These are phyloP conservation scores for Bombus picipes DNA, from an alignment of 1,140 invertebrate species.

Conservation along the genomic window DNA sequence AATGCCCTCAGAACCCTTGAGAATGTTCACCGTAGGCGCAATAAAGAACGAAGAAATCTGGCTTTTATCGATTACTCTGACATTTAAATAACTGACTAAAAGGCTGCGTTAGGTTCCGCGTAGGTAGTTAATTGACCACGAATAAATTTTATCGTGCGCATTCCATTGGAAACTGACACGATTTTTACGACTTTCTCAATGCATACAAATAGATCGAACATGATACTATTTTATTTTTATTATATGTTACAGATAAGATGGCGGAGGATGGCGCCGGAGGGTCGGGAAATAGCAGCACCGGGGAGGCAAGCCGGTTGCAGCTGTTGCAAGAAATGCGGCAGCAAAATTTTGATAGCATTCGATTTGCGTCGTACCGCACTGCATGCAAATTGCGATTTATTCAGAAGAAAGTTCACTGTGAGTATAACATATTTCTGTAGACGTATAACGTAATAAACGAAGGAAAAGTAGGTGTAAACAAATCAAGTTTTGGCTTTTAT, in stretches of 20 bases:
- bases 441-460: too few species aligned
- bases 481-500: too few species aligned
- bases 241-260: constrained; percentile 69
- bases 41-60: constrained; percentile 1
- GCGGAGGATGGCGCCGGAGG: constrained; percentile 76
- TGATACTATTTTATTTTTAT: not conserved
- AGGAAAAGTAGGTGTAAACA: too few species aligned
- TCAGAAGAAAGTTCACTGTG: constrained; percentile 97
- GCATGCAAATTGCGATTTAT: constrained; percentile 98
- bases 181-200: not conserved
- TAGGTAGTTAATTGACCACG: not conserved
- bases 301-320: constrained; percentile 84
- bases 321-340: constrained; percentile 92
- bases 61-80: constrained; percentile 23
- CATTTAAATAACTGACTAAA: constrained; percentile 29
- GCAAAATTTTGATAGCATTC: constrained; percentile 97
- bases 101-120: not conserved
- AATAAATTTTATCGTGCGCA: constrained; percentile 12
- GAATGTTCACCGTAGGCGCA: constrained; percentile 3
- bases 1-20: not conserved
- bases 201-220: not conserved
- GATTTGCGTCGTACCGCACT: constrained; percentile 98
- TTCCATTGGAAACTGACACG: not conserved
- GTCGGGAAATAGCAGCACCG: constrained; percentile 71
- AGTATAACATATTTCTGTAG: constrained; percentile 77